Evolutionary conservation across 2,797 vertebrate genomes (phyloP).

Genomic region (Nasua narica): DNA sequence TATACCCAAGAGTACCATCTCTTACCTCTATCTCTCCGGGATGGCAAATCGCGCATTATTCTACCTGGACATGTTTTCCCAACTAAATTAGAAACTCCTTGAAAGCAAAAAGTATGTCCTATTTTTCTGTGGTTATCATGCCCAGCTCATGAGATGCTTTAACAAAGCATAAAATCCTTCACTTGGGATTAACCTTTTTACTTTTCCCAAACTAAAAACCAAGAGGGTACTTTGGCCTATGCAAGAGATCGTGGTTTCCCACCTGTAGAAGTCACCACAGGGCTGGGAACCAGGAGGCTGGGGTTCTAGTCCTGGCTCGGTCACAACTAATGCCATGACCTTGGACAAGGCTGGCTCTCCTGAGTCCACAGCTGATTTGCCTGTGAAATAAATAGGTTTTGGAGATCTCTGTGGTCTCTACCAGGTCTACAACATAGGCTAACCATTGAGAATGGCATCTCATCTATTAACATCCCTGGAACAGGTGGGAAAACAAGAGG

Average conservation of each 20-base stretch:
- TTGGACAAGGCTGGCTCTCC: background rate
- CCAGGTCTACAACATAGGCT: background rate
- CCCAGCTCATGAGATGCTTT: background rate
- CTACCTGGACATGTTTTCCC: background rate
- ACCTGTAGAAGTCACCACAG: background rate
- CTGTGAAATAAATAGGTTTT: background rate
- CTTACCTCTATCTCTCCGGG: background rate
- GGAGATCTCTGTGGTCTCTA: background rate
- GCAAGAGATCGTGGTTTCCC: background rate
- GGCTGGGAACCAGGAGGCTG: background rate
- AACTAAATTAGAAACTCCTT: background rate
- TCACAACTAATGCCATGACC: background rate
- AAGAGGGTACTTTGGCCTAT: background rate
- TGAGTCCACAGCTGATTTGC: background rate
- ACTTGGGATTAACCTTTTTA: background rate
- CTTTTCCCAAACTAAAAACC: background rate
- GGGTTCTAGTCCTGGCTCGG: background rate
- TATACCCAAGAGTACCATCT: background rate
- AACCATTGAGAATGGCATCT: background rate
- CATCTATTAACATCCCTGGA: background rate
- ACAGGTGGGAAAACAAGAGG: background rate
- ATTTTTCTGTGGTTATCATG: background rate
- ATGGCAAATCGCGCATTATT: background rate
- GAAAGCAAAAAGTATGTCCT: background rate
- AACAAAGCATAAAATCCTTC: background rate